These are phyloP conservation scores for Urocitellus parryii DNA, from an alignment of 2,113 vertebrate genomes.

Conservation along the genomic window DNA sequence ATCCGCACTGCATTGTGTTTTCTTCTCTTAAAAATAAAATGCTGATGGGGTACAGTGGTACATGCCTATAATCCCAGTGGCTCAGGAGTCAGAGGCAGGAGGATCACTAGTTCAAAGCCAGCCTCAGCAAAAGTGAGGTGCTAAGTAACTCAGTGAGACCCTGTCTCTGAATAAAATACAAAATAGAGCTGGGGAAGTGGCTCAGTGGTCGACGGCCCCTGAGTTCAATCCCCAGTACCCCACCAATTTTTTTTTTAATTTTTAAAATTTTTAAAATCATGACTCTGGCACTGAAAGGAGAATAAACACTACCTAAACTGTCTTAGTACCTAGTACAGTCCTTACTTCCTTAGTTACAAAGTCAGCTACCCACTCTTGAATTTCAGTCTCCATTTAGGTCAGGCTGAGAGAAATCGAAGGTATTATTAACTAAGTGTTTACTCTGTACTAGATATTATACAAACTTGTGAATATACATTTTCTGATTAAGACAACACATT, in stretches of 20 bases:
- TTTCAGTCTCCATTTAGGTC: background rate
- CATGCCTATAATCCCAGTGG: too few relatives aligned
- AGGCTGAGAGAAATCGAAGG: background rate
- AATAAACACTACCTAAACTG: background rate
- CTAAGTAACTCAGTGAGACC: too few relatives aligned
- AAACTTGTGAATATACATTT: background rate
- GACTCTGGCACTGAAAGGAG: background rate
- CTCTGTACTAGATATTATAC: background rate
- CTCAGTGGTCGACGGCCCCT: too few relatives aligned
- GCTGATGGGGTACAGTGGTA: too few relatives aligned
- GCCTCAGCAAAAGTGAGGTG: too few relatives aligned
- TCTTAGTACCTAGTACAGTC: background rate
- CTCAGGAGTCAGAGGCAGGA: too few relatives aligned
- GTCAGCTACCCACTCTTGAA: background rate
- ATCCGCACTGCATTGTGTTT: background rate
- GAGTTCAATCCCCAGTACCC: too few relatives aligned
- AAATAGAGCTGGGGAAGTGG: too few relatives aligned
- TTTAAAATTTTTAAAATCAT: too few relatives aligned
- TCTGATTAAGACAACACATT: background rate
- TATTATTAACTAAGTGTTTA: slow-evolving; percentile 4
- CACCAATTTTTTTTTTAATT: too few relatives aligned
- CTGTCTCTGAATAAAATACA: too few relatives aligned
- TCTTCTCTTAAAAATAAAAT: background rate
- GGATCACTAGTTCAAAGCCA: too few relatives aligned
- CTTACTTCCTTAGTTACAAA: background rate